Percentiles rank a stretch among this genome's conserved stretches.
These are phyloP conservation scores for Phragmatobia fuliginosa DNA, from an alignment of 2,888 invertebrate species.

Conservation along the genomic window DNA sequence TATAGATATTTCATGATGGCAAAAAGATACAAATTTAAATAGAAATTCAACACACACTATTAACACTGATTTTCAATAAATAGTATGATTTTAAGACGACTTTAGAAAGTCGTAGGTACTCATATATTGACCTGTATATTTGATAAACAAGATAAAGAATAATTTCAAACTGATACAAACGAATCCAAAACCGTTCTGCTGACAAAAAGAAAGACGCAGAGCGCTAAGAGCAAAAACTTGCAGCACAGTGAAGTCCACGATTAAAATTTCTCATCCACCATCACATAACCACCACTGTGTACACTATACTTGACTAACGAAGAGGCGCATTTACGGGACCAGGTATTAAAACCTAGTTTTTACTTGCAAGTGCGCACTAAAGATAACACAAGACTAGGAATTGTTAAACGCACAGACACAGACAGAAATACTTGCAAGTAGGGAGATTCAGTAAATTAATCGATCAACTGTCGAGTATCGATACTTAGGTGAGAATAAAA, in stretches of 20 bases:
- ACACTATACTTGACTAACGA: conserved; percentile 23
- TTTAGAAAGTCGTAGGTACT: conserved; percentile 59
- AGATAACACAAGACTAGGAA: not conserved
- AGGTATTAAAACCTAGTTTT: conserved; percentile 3
- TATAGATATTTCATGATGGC: not conserved
- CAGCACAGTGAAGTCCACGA: conserved; percentile 46
- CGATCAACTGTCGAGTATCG: not conserved
- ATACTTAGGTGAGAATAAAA: too few relatives aligned
- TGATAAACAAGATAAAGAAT: conserved; percentile 25
- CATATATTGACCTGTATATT: conserved; percentile 48
- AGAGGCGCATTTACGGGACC: conserved; percentile 19
- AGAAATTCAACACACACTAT: conserved; percentile 22
- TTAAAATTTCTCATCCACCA: conserved; percentile 51
- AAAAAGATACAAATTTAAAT: conserved; percentile 13
- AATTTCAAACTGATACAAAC: conserved; percentile 24
- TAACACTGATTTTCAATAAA: conserved; percentile 31
- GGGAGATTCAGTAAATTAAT: not conserved
- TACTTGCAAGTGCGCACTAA: not conserved
- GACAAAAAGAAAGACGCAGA: conserved; percentile 27
- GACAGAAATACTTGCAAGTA: not conserved
- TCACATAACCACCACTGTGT: conserved; percentile 51
- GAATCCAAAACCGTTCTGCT: conserved; percentile 32
- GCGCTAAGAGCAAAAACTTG: conserved; percentile 52
- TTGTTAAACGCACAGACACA: not conserved
- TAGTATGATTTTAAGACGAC: conserved; percentile 44